These are phyloP conservation scores for Argyresthia albistria DNA, from an alignment of 2,888 invertebrate species.

Conservation along the genomic window DNA sequence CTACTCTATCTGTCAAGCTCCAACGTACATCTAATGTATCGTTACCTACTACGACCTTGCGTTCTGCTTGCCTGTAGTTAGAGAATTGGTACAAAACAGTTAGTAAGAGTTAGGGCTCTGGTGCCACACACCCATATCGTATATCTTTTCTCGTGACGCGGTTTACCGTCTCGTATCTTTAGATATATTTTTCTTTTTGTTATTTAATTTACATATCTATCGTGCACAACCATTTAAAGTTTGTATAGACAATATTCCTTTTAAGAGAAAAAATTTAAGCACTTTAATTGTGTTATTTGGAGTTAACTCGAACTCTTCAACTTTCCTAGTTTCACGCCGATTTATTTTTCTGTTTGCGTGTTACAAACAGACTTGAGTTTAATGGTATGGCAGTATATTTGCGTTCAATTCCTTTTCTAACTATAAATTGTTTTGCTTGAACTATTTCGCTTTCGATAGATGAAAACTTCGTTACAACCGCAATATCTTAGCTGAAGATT, in stretches of 20 bases:
- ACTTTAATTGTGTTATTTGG: neutral
- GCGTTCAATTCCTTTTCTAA: slow-evolving; percentile 60
- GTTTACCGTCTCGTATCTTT: neutral
- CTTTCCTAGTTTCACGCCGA: neutral
- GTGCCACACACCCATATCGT: neutral
- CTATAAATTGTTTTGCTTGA: slow-evolving; percentile 9
- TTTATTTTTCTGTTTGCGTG: neutral
- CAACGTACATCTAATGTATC: slow-evolving; percentile 28
- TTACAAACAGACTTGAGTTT: slow-evolving; percentile 16
- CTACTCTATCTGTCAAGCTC: slow-evolving; percentile 47
- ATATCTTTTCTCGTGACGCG: neutral
- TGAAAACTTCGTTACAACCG: slow-evolving; percentile 29
- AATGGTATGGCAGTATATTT: slow-evolving; percentile 62
- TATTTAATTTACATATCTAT: slow-evolving; percentile 45
- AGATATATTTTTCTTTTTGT: neutral
- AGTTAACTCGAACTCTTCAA: too few species aligned
- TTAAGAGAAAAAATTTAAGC: neutral
- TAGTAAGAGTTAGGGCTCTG: too few species aligned
- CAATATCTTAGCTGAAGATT: slow-evolving; percentile 43
- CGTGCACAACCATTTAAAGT: slow-evolving; percentile 68
- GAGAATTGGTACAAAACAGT: neutral
- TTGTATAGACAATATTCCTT: slow-evolving; percentile 14
- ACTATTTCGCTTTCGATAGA: slow-evolving; percentile 12
- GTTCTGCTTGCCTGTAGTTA: neutral
- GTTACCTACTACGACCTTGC: too few species aligned